Base-by-base conservation (phyloP, 2,113 vertebrate genomes). In the Cranoglanis bouderius region DNA sequence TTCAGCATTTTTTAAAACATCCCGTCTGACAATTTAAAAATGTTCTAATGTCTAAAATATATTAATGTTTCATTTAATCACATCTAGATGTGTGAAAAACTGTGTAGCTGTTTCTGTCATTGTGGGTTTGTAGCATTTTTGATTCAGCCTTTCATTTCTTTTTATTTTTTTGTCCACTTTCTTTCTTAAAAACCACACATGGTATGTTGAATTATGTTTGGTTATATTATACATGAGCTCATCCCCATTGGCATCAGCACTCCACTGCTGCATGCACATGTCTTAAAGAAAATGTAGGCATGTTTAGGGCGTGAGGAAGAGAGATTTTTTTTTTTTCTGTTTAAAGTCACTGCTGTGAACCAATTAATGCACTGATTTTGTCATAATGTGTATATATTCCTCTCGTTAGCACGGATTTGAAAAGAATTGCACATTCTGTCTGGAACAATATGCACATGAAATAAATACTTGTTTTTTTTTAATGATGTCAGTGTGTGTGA, bases 361-460 rank as follows among this genome's bases (percentile, higher is more conserved):
- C 90, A 91, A 90, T 84, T 94, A 93, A 96, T 96, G 94, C 95
- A 96, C 95, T 96, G 94, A 92, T 96, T 95, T 95, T 88, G 89
- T 94, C 90, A 86, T 86, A 90, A 84, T 92, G 90, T 93, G 90
- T 86, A 91, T 89, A 91, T 46, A 29, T 43, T 43, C 93, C 18
- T 90, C 89, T 93, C 87, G 87, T 93, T 90, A 92, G 91, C 92
- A 95, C 92, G 92, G 89, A 93, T 90, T 90, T 91, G 35, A 93
- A 82, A 93, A 85, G 65, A 78, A 78, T 91, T 91, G 91, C 84
- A 91, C 90, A 87, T 89, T 75, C 61, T 90, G 87, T 91, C 67
- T 70, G 92, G 85, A 93, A 90, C 91, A 89, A 77, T 91, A 91
- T 90, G 89, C 89, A 91, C 90, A 87, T 84, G 49, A 93, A 95